Base-by-base conservation (phyloP, 2,888 invertebrate species). In the Acanthosepion lycidas region DNA sequence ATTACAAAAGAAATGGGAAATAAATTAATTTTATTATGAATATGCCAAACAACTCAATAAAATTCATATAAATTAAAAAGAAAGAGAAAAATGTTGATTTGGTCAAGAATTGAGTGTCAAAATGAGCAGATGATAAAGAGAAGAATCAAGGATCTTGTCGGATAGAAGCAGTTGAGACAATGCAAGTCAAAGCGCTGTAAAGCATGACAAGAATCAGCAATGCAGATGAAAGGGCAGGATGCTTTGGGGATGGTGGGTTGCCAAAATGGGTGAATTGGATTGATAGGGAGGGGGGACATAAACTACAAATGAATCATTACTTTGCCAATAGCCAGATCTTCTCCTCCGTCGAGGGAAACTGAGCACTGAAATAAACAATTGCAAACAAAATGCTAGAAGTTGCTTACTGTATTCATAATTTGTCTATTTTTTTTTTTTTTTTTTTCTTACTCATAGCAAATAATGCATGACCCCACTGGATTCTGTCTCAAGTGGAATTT, bases 131-230 rank as follows among this genome's bases (percentile, higher is more conserved):
- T 78, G n/a, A 12, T n/a, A n/a, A n/a, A 55, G 78, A 78, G 78
- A 78, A 28, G n/a, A n/a, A 78, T 20, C 5, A 1, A 28, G 3
- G 6, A n/a, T n/a, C n/a, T 78, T 15, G 5, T 78, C 9, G 9
- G 8, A 26, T n/a, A 78, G 78, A 28, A 78, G 78, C 28, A n/a
- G 78, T n/a, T 78, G 78, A 78, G 78, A n/a, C 78, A 8, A 78
- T 78, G 78, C n/a, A n/a, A n/a, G 78, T 78, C n/a, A n/a, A 78
- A 78, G 78, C 78, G 15, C 6, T n/a, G 0, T 78, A 78, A 78
- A 78, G 78, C 78, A n/a, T 78, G 78, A 78, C 78, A 78, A 78
- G 78, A 78, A 78, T 78, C 78, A 78, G 78, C n/a, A n/a, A 78
- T 78, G 78, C 78, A 78, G 78, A n/a, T 78, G 78, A 18, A 78